Conservation (phyloP, 2,797 vertebrate species). For the Peromyscus nudipes region DNA sequence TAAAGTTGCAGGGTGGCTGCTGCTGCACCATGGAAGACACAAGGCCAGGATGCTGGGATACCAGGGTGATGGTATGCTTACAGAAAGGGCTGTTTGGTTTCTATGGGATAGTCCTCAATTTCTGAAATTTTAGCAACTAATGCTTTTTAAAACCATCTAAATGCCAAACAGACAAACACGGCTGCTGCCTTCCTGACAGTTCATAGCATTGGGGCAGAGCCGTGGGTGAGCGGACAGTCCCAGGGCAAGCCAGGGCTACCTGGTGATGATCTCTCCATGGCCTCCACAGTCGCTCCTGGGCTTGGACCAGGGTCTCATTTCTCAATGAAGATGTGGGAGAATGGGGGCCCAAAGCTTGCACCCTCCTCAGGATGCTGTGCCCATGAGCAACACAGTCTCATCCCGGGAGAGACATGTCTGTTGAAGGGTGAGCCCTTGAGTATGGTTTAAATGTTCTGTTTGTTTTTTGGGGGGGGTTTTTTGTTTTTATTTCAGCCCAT, state of each 20-base stretch:
- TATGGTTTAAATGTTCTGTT: not conserved
- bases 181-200: not conserved
- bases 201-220: not conserved
- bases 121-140: not conserved
- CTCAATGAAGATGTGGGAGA: not conserved
- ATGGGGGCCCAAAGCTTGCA: not conserved
- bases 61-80: not conserved
- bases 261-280: no score
- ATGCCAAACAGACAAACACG: not conserved
- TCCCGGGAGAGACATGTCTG: not conserved
- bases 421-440: not conserved
- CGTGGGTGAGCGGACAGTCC: no score
- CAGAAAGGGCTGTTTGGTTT: not conserved
- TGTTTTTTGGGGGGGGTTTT: no score
- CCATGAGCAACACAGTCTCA: accelerated
- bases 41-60: not conserved
- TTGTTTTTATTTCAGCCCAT: not conserved
- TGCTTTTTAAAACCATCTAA: not conserved
- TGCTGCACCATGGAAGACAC: not conserved
- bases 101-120: not conserved
- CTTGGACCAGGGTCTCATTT: not conserved
- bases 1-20: not conserved
- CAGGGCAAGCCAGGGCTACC: not conserved
- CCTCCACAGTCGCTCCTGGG: not conserved
- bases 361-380: accelerated